These are phyloP conservation scores for Leptopterna dolabrata DNA, from an alignment of 2,888 invertebrate genomes.

Conservation along the genomic window DNA sequence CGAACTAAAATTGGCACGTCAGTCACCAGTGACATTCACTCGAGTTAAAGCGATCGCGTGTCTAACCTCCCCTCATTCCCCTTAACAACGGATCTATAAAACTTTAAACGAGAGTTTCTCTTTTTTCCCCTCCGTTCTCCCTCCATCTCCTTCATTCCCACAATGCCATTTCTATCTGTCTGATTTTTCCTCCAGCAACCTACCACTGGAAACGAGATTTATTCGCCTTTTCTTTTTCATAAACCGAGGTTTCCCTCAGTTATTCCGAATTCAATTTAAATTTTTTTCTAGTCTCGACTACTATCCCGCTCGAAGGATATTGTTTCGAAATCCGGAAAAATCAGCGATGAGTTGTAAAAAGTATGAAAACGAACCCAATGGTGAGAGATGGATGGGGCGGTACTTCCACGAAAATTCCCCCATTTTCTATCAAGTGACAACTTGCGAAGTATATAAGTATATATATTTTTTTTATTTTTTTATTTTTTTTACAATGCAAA, in stretches of 20 bases:
- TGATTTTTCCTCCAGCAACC: neutral
- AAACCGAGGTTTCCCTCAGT: neutral
- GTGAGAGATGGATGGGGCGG: no score
- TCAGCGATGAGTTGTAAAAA: no score
- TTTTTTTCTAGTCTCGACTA: neutral
- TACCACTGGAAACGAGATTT: neutral
- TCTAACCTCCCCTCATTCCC: neutral
- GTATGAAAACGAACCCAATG: no score
- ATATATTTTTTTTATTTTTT: no score
- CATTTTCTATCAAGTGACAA: no score
- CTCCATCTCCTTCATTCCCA: neutral
- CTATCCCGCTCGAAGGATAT: neutral
- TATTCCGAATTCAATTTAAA: neutral
- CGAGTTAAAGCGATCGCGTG: slow-evolving; percentile 45
- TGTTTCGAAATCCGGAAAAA: neutral
- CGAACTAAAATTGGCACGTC: slow-evolving; percentile 42
- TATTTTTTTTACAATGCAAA: no score
- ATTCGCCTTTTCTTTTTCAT: neutral
- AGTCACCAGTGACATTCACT: slow-evolving; percentile 46
- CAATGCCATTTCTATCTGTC: neutral
- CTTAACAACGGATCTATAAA: slow-evolving; percentile 7
- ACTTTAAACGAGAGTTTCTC: neutral
- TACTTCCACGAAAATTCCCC: no score
- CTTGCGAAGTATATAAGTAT: no score
- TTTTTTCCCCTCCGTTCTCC: neutral